Base-by-base conservation (phyloP, 2,888 invertebrate species). In the Syritta pipiens region DNA sequence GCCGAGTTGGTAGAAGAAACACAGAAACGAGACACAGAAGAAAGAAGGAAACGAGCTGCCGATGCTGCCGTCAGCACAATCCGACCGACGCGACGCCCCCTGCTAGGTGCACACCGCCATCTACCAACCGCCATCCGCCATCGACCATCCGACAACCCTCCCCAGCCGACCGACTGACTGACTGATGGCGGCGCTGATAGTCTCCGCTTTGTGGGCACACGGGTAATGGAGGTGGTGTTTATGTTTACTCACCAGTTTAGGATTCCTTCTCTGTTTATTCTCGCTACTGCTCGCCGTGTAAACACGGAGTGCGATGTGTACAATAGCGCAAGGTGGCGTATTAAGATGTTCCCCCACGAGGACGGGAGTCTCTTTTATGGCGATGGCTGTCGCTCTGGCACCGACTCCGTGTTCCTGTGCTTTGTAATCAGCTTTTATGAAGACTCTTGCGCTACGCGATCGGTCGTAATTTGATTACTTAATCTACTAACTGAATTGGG, bases 261-360 rank as follows among this genome's bases (percentile, higher is more conserved):
- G 62, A 71, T 71, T 71, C 53, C 71, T 71, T 71, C 60, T 71
- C 71, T 71, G 62, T 71, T 71, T 71, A 71, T 62, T 71, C 48
- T 62, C 55, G 62, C 71, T 62, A 53, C 71, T 62, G 62, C 71
- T 28, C 24, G 26, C 46, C 53, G 62, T 71, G 69, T 71, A 71
- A 71, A 71, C 71, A 71, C 53, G 53, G 48, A 51, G 46, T 55
- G 53, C 71, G 22, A 30, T 55, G 62, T 53, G 62, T 62, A 71
- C 62, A 71, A 71, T 48, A 53, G 71, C 53, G 53, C 60, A 71
- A 62, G 71, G 71, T 71, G 71, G 71, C 62, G 37, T 55, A 71
- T 71, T 60, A 71, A 71, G 71, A 71, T 71, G 71, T 71, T 71
- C 53, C 46, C 22, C 17, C 30, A 22, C 44, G 35, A 24, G 44